These are phyloP conservation scores for Onthophagus taurus DNA, from an alignment of 1,140 invertebrate genomes.

Conservation along the genomic window DNA sequence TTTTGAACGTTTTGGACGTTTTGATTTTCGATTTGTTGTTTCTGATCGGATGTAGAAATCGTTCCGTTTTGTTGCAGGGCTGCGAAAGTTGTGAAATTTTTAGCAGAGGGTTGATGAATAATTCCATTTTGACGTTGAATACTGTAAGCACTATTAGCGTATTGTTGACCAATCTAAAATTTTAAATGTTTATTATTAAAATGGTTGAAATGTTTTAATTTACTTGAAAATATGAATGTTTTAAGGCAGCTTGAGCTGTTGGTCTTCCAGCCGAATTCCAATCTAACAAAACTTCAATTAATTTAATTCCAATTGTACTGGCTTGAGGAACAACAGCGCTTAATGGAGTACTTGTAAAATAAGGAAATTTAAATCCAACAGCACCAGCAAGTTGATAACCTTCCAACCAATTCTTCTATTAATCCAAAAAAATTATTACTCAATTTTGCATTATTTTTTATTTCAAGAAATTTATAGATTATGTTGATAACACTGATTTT, in stretches of 20 bases:
- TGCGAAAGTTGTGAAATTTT: slow-evolving; percentile 1
- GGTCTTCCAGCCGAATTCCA: slow-evolving; percentile 93
- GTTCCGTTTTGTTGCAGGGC: neutral
- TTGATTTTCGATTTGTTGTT: neutral
- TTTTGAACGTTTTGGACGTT: neutral
- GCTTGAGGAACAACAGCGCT: slow-evolving; percentile 76
- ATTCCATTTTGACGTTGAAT: slow-evolving; percentile 8
- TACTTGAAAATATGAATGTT: slow-evolving; percentile 77
- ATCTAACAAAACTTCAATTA: slow-evolving; percentile 79
- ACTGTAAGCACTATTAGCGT: slow-evolving; percentile 4
- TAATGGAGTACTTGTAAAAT: slow-evolving; percentile 70
- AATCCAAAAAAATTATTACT: no score
- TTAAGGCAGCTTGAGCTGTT: slow-evolving; percentile 75
- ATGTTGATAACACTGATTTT: no score
- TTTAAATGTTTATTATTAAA: slow-evolving; percentile 2
- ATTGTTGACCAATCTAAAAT: slow-evolving; percentile 13
- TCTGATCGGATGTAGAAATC: neutral
- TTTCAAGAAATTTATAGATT: no score
- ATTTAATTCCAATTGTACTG: slow-evolving; percentile 67
- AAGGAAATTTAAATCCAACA: slow-evolving; percentile 96
- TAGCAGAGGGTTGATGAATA: slow-evolving; percentile 1
- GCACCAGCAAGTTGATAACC: slow-evolving; percentile 84
- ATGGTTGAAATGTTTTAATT: slow-evolving; percentile 19
- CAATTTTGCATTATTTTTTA: no score
- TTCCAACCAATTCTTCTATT: slow-evolving; percentile 87